Base-by-base conservation (phyloP, 1,140 invertebrate genomes). In the Sogatella furcifera region DNA sequence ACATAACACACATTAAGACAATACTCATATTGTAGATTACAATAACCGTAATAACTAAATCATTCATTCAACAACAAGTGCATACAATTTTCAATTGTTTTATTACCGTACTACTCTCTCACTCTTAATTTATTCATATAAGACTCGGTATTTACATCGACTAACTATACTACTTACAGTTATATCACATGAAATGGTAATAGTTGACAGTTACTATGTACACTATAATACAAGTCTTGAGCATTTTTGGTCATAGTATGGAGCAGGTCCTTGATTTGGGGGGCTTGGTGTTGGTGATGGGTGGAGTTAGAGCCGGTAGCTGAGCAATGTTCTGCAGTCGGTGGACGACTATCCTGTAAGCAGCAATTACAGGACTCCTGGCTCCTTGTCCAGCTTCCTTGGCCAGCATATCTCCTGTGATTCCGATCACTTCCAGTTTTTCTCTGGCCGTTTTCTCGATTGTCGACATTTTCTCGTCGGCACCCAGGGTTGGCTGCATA, bases 321-420 rank as follows among this genome's bases (percentile, higher is more conserved):
- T 64, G 63, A 14, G 63, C 62, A 38, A 56, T 61, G 17, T 64
- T 57, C 13, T 67, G 66, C 5, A 81, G 65, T 42, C 76, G 68
- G 64, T 84, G 80, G 22, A 82, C 66, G 9, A 82, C 68, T 52
- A 83, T 82, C 49, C 82, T 69, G 67, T 84, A 85, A 13, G 79
- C 78, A 1, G 82, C 83, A 9, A 79, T 78, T 21, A 83, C 70
- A 59, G 74, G 75, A 64, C 74, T 80, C 38, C 76, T 68, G 0
- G 76, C 75, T 13, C 81, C 80, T 44, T 73, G 73, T 9, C 68
- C 63, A 13, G 70, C 64, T 55, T 76, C 68, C n/a, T 74, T 69
- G 58, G 71, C 69, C 10, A 83, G 69, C 67, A 80, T 74, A n/a
- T 72, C 68, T 1, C 74, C 70, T 5, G 70, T 74, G 19, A 84